phyloP scores from a whole-genome alignment of 2,888 invertebrate genomes.

The Drosophila melanosoma region DNA sequence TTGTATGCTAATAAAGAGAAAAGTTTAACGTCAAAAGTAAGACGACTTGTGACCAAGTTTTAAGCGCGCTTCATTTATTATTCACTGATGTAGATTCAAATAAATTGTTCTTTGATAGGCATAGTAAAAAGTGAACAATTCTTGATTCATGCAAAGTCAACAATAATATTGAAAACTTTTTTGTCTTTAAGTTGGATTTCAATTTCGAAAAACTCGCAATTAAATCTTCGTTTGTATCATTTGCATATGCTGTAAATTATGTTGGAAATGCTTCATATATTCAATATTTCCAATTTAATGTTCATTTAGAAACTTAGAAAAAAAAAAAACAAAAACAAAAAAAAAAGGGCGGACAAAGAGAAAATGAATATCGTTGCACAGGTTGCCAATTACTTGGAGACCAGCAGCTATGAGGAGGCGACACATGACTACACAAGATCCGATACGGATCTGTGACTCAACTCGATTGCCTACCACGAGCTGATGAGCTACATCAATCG shows the following conservation, averaged over 20 bases:
- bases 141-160: neutral
- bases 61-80: slow-evolving; percentile 1
- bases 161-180: no score
- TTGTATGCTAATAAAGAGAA: neutral
- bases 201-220: neutral
- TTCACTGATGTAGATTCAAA: neutral
- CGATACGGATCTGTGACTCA: slow-evolving; percentile 75
- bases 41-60: neutral
- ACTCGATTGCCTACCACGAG: slow-evolving; percentile 93
- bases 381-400: slow-evolving; percentile 14
- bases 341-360: neutral
- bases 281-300: neutral
- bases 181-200: no score
- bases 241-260: neutral
- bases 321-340: neutral
- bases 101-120: neutral
- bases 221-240: neutral
- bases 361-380: neutral
- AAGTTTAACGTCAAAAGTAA: neutral
- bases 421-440: slow-evolving; percentile 14
- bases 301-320: neutral
- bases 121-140: neutral
- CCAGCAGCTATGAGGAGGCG: slow-evolving; percentile 12
- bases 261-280: neutral
- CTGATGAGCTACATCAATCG: slow-evolving; percentile 94